phyloP scores from a whole-genome alignment of 2,888 invertebrate species.

The Spisula solida region DNA sequence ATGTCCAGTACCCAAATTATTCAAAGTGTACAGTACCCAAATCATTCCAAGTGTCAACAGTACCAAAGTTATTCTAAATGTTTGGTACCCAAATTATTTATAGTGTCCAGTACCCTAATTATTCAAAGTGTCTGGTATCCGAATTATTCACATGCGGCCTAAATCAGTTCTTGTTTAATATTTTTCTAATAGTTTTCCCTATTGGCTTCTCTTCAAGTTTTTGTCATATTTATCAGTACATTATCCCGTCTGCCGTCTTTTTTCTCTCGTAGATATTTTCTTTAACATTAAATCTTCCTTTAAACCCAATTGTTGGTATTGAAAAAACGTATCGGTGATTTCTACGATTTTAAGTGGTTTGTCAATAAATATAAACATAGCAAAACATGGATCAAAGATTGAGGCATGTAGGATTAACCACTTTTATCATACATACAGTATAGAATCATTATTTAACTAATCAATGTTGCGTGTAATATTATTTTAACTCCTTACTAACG shows the following conservation, averaged over 20 bases:
- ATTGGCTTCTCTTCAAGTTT: no score
- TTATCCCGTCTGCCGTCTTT: background rate
- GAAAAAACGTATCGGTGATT: background rate
- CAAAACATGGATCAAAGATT: background rate
- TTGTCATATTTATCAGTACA: background rate
- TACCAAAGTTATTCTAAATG: no score
- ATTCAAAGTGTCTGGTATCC: no score
- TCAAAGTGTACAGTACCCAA: no score
- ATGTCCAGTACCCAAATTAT: no score
- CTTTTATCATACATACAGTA: background rate
- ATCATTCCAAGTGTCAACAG: no score
- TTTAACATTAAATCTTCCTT: background rate
- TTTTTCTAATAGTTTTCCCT: no score
- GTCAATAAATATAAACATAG: constrained; percentile 4
- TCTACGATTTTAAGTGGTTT: background rate
- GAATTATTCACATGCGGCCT: no score
- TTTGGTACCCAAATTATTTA: no score
- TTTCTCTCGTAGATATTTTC: background rate
- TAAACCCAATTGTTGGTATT: background rate
- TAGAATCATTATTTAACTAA: background rate
- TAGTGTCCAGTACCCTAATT: no score
- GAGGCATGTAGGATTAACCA: background rate
- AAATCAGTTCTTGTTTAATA: no score
- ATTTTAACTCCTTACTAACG: background rate
- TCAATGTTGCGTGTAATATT: background rate